phyloP scores from a whole-genome alignment of 92 coral and sea anemone genomes.

The Porites evermanni region DNA sequence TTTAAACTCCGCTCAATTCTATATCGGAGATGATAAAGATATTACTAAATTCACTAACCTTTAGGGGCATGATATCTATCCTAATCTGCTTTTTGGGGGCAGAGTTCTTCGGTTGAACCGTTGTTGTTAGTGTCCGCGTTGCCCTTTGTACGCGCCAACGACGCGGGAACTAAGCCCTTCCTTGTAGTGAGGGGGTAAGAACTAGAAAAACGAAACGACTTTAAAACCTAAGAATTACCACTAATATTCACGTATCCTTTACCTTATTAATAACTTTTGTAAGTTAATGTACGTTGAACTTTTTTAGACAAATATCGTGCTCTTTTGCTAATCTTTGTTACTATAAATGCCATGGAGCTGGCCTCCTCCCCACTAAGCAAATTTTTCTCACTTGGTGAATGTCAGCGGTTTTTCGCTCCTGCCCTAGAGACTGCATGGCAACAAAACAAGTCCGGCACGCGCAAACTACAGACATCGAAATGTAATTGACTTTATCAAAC shows the following conservation, averaged over 20 bases:
- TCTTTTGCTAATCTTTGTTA: no score
- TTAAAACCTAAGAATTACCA: no score
- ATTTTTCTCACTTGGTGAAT: neutral
- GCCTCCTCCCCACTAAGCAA: conserved; percentile 5
- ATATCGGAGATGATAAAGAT: no score
- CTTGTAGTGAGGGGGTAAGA: neutral
- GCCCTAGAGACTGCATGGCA: conserved; percentile 50
- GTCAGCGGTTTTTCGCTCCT: conserved; percentile 20
- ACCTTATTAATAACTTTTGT: no score
- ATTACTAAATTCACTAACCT: conserved; percentile 4
- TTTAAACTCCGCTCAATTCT: no score
- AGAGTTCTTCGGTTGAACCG: neutral
- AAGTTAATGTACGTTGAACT: no score
- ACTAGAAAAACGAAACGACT: no score
- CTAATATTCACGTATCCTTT: no score
- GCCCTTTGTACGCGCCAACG: conserved; percentile 37
- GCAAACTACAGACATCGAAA: neutral
- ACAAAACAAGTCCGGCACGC: conserved; percentile 55
- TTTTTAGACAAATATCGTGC: no score
- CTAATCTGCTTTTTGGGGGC: conserved; percentile 2
- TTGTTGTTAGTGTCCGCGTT: conserved; percentile 8
- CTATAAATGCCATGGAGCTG: no score
- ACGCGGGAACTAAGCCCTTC: conserved; percentile 14
- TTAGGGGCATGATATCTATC: conserved; percentile 22
- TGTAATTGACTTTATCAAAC: neutral